A percentile compares a stretch with the other conserved stretches of the same genome.
Conservation (phyloP, 2,797 vertebrate species). For the Acanthornis magna region DNA sequence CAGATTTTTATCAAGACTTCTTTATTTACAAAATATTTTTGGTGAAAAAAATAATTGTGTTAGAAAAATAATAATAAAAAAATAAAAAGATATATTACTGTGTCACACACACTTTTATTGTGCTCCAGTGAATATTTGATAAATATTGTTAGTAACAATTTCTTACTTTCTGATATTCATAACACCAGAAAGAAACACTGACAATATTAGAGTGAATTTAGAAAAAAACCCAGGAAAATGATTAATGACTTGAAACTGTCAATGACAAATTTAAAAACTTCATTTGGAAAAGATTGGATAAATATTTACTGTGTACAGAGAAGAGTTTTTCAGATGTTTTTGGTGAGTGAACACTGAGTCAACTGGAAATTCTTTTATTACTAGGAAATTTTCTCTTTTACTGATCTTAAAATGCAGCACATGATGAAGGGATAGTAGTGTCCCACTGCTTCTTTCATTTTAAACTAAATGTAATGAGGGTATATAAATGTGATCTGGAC, state of each 20-base stretch:
- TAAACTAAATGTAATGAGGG: background rate
- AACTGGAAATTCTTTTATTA: background rate
- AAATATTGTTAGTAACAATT: background rate
- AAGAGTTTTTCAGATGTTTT: background rate
- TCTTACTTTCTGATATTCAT: background rate
- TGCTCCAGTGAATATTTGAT: background rate
- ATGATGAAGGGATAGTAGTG: background rate
- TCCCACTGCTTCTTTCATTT: background rate
- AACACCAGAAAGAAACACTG: background rate
- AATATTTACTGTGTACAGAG: background rate
- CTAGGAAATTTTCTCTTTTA: background rate
- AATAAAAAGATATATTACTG: background rate
- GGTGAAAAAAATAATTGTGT: background rate
- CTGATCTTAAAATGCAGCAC: background rate
- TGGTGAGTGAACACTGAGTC: background rate
- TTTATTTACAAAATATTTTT: background rate
- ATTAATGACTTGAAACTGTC: background rate
- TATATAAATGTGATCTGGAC: background rate
- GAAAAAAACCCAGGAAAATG: background rate
- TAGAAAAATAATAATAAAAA: background rate
- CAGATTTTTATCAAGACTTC: background rate
- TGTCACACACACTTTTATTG: background rate
- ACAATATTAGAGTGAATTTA: background rate
- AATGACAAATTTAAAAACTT: background rate
- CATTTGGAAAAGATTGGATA: background rate